These are phyloP conservation scores for Aplidium turbinatum DNA, from an alignment of 23 tunicate genomes.

Conservation along the genomic window DNA sequence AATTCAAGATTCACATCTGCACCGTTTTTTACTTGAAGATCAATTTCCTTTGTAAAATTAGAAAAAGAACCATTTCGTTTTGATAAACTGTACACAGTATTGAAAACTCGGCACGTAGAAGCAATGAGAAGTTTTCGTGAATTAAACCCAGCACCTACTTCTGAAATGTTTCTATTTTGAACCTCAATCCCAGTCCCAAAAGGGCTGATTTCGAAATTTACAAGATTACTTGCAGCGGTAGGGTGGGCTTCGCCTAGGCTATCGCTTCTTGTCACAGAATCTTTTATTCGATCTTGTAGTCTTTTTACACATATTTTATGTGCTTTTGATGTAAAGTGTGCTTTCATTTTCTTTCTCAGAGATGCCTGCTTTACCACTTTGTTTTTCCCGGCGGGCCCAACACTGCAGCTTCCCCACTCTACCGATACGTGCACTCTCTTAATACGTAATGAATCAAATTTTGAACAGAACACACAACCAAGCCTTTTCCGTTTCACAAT, in stretches of 20 bases:
- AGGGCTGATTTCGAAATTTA: no score
- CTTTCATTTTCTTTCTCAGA: slow-evolving; percentile 47
- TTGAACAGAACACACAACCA: slow-evolving; percentile 57
- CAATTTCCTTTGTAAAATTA: slow-evolving; percentile 55
- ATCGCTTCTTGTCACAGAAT: slow-evolving; percentile 27
- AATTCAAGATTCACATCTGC: slow-evolving; percentile 56
- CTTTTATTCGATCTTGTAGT: slow-evolving; percentile 28
- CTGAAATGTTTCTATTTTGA: slow-evolving; percentile 3
- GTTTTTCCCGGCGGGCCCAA: slow-evolving; percentile 45
- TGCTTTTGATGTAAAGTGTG: slow-evolving; percentile 30
- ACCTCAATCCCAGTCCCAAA: not conserved
- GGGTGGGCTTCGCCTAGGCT: slow-evolving; percentile 19
- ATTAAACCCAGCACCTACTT: no score
- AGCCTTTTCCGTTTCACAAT: slow-evolving; percentile 36
- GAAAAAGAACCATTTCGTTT: slow-evolving; percentile 51
- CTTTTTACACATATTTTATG: slow-evolving; percentile 27
- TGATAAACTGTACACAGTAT: slow-evolving; percentile 64
- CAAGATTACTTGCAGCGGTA: no score
- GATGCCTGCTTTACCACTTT: slow-evolving; percentile 30
- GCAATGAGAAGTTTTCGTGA: no score
- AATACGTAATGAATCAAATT: slow-evolving; percentile 32
- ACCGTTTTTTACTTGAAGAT: slow-evolving; percentile 65
- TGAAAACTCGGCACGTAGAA: slow-evolving; percentile 52
- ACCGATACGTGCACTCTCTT: slow-evolving; percentile 38
- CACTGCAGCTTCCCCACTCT: slow-evolving; percentile 51